These are phyloP conservation scores for Gulo gulo DNA, from an alignment of 2,113 vertebrate species.

Conservation along the genomic window DNA sequence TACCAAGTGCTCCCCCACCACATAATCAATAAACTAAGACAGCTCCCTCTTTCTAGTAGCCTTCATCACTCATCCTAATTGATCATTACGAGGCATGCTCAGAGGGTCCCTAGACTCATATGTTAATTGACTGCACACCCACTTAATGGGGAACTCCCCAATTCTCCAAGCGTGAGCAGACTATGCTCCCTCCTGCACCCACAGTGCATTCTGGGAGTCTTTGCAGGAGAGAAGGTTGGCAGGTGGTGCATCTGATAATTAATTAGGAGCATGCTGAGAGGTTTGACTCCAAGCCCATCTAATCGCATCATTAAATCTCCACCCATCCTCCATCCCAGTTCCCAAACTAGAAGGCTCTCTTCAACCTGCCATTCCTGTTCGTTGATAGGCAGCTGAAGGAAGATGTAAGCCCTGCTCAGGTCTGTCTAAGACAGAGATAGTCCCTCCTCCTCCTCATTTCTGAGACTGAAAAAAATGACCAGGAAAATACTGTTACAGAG, in stretches of 20 bases:
- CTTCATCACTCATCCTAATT: neutral
- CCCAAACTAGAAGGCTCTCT: neutral
- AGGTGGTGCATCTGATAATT: slow-evolving; percentile 58
- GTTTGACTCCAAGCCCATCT: slow-evolving; percentile 44
- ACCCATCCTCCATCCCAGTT: neutral
- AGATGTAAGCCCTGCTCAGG: neutral
- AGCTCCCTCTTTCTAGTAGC: neutral
- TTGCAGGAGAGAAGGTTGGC: neutral
- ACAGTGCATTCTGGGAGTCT: slow-evolving; percentile 39
- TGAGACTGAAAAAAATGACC: neutral
- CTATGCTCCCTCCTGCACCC: neutral
- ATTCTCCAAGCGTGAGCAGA: slow-evolving; percentile 27
- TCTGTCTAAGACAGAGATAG: neutral
- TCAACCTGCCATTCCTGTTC: neutral
- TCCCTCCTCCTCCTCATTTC: neutral
- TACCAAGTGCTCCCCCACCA: neutral
- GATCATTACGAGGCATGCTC: slow-evolving; percentile 56
- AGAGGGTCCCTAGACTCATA: neutral
- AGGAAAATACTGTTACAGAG: neutral
- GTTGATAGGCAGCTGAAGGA: neutral
- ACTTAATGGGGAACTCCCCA: slow-evolving; percentile 52
- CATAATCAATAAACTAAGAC: slow-evolving; percentile 2
- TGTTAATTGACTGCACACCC: slow-evolving; percentile 48
- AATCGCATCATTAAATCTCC: slow-evolving; percentile 51
- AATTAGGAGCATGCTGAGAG: slow-evolving; percentile 55